A percentile compares a stretch with the other conserved stretches of the same genome.
Conservation (phyloP, 2,797 vertebrate genomes). For the Brachyalestes nurse region DNA sequence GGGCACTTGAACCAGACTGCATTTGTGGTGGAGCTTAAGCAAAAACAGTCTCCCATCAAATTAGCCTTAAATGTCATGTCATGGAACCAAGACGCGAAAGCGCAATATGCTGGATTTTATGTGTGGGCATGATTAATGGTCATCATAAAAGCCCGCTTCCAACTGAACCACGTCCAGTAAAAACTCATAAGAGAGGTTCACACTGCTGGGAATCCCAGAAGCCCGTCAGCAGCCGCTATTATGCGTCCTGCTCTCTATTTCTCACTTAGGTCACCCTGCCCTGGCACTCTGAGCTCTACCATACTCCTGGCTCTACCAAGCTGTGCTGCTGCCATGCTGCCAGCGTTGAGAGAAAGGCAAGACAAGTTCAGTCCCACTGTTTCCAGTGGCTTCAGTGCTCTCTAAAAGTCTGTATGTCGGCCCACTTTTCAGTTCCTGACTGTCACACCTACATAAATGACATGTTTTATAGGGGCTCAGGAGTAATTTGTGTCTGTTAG, state of each 20-base stretch:
- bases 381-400: neutral
- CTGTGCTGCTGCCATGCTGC: conserved; percentile 20
- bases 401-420: neutral
- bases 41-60: conserved; percentile 49
- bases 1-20: conserved; percentile 20
- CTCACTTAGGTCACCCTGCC: conserved; percentile 62
- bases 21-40: conserved; percentile 36
- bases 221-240: conserved; percentile 42
- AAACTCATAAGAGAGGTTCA: conserved; percentile 54
- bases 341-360: conserved; percentile 29
- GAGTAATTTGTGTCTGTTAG: neutral
- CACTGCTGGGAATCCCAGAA: conserved; percentile 52
- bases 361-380: conserved; percentile 16
- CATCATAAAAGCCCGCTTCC: conserved; percentile 50
- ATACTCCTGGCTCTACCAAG: conserved; percentile 24
- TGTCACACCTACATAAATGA: neutral
- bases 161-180: conserved; percentile 54
- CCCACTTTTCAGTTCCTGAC: neutral
- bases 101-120: conserved; percentile 46
- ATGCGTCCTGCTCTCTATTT: conserved; percentile 51
- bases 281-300: conserved; percentile 39
- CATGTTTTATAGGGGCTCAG: neutral
- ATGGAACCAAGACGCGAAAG: conserved; percentile 51
- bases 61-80: conserved; percentile 58
- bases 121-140: conserved; percentile 57